A percentile compares a stretch with the other conserved stretches of the same genome.
These are phyloP conservation scores for Priocnemis perturbator DNA, from an alignment of 2,888 invertebrate genomes.

Conservation along the genomic window DNA sequence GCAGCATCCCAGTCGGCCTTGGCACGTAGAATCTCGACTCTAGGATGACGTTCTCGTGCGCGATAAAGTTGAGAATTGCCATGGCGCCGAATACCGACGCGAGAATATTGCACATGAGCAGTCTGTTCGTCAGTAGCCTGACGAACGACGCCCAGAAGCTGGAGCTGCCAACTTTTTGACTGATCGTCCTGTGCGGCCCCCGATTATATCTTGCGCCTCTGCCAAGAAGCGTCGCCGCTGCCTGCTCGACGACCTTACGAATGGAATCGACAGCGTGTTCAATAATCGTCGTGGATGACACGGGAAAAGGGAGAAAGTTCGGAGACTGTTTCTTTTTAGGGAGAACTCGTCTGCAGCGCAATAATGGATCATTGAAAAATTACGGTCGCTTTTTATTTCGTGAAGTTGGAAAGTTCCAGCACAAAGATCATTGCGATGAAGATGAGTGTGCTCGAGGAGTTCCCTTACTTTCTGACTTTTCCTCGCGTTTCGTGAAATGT, in stretches of 20 bases:
- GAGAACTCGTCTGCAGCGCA: too few species aligned
- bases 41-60: constrained; percentile 78
- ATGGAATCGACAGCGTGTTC: constrained; percentile 39
- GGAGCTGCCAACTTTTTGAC: constrained; percentile 55
- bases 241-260: constrained; percentile 76
- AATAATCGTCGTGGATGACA: too few species aligned
- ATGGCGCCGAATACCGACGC: constrained; percentile 77
- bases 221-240: constrained; percentile 78
- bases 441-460: too few species aligned
- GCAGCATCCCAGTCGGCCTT: constrained; percentile 70
- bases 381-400: too few species aligned
- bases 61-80: constrained; percentile 77
- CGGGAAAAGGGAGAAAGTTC: too few species aligned
- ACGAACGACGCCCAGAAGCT: constrained; percentile 76
- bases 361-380: too few species aligned
- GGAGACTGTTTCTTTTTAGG: too few species aligned
- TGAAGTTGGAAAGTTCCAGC: too few species aligned
- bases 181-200: constrained; percentile 24
- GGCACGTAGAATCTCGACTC: constrained; percentile 79
- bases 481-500: too few species aligned
- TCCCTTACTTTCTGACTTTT: too few species aligned
- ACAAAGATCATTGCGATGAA: too few species aligned
- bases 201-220: constrained; percentile 36
- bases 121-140: constrained; percentile 78
- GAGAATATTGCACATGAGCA: constrained; percentile 77